phyloP scores from a whole-genome alignment of 2,797 vertebrate genomes.

The Gephyroberyx darwinii region DNA sequence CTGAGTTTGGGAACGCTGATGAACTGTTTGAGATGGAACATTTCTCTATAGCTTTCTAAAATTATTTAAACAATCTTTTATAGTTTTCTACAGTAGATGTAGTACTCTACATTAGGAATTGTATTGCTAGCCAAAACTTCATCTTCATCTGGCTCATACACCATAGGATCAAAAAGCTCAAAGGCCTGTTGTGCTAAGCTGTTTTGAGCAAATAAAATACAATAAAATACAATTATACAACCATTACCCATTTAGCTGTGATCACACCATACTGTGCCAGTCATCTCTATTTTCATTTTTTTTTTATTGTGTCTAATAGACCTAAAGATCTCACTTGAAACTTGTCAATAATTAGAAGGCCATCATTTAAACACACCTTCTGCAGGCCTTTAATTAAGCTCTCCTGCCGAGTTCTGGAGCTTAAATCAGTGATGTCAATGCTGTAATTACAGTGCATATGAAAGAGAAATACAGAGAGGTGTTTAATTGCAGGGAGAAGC shows the following conservation, averaged over 20 bases:
- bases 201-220: not conserved
- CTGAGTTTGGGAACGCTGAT: no score
- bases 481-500: conserved; percentile 56
- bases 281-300: not conserved
- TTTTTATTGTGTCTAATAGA: conserved; percentile 14
- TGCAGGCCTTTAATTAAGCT: conserved; percentile 32
- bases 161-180: no score
- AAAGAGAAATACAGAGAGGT: conserved; percentile 57
- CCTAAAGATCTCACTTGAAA: conserved; percentile 23
- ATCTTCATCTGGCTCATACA: no score
- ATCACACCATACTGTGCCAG: not conserved
- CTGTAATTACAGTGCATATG: conserved; percentile 59
- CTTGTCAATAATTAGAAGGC: conserved; percentile 44
- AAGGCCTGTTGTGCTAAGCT: no score
- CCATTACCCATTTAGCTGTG: not conserved
- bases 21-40: no score
- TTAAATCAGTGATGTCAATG: conserved; percentile 64
- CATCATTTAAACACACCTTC: conserved; percentile 36
- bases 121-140: no score
- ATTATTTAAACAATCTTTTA: no score
- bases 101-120: no score
- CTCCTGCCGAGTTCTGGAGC: conserved; percentile 55
- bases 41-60: no score
- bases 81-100: no score
- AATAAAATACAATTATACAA: not conserved